Percentiles rank a stretch among this genome's conserved stretches.
Conservation (phyloP, 2,113 vertebrate species). For the Eptesicus fuscus region DNA sequence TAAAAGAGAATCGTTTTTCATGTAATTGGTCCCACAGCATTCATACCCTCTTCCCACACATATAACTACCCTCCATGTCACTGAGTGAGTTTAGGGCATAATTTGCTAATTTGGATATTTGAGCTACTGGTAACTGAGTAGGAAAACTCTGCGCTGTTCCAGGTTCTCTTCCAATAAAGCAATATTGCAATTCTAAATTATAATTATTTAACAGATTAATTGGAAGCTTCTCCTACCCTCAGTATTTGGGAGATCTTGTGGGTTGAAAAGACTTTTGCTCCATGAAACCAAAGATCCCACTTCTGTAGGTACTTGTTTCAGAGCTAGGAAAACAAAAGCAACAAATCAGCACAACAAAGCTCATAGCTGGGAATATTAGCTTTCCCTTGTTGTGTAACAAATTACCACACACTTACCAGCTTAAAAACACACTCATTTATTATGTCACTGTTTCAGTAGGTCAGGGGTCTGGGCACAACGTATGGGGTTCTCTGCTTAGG, state of each 20-base stretch:
- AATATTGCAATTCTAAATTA: not conserved
- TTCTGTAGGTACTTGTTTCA: not conserved
- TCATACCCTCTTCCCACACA: not conserved
- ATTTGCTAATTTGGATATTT: not conserved
- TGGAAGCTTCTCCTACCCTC: not conserved
- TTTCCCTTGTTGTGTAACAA: not conserved
- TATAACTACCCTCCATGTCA: accelerated
- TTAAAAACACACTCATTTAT: not conserved
- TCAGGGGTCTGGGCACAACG: not conserved
- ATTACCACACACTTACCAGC: not conserved
- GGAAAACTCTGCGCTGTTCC: not conserved
- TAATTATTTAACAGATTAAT: not conserved
- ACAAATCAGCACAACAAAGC: not conserved
- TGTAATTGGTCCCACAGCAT: accelerated
- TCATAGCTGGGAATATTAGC: not conserved
- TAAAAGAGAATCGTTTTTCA: not conserved
- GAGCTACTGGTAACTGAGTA: not conserved
- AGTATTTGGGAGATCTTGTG: not conserved
- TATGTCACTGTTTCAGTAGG: not conserved
- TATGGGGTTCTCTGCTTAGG: not conserved
- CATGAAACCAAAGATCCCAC: not conserved
- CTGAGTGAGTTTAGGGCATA: not conserved
- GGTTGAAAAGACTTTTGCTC: not conserved
- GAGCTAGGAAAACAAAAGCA: not conserved
- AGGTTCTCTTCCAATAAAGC: not conserved